Conservation (phyloP, 2,888 invertebrate species). For the Reticulitermes lucifugus region DNA sequence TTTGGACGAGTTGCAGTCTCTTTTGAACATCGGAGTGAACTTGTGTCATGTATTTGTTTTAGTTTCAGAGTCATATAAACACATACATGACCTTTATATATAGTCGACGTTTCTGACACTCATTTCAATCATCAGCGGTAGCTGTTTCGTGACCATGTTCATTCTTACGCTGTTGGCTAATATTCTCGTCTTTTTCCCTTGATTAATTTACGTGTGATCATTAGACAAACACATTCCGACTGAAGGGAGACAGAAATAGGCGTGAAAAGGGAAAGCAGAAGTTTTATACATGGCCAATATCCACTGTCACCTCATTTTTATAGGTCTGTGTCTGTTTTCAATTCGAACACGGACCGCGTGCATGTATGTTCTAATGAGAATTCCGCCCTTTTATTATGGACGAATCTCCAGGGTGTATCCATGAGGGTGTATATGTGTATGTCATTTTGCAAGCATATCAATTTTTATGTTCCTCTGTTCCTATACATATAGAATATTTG, state of each 20-base stretch:
- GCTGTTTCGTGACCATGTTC: too few relatives aligned
- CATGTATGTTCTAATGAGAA: slow-evolving; percentile 46
- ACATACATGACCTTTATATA: too few relatives aligned
- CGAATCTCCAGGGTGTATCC: slow-evolving; percentile 44
- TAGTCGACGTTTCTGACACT: too few relatives aligned
- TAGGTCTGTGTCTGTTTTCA: slow-evolving; percentile 16
- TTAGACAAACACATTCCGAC: not conserved
- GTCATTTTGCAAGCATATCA: slow-evolving; percentile 26
- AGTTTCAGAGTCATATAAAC: too few relatives aligned
- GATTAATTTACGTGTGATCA: not conserved
- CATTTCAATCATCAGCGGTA: too few relatives aligned
- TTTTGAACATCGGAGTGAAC: too few relatives aligned
- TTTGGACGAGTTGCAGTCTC: too few relatives aligned
- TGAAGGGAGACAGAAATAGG: not conserved
- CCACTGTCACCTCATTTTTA: slow-evolving; percentile 14
- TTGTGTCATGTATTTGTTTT: too few relatives aligned
- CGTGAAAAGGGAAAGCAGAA: not conserved
- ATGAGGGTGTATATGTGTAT: slow-evolving; percentile 12
- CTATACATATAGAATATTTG: not conserved
- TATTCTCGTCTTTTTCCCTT: not conserved
- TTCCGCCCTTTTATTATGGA: slow-evolving; percentile 40
- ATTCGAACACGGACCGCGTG: slow-evolving; percentile 8
- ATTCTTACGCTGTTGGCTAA: too few relatives aligned
- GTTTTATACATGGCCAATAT: not conserved
- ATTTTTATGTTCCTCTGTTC: slow-evolving; percentile 21